Evolutionary conservation across 1,140 invertebrate species (phyloP).

Genomic region (Dendrolimus punctatus): DNA sequence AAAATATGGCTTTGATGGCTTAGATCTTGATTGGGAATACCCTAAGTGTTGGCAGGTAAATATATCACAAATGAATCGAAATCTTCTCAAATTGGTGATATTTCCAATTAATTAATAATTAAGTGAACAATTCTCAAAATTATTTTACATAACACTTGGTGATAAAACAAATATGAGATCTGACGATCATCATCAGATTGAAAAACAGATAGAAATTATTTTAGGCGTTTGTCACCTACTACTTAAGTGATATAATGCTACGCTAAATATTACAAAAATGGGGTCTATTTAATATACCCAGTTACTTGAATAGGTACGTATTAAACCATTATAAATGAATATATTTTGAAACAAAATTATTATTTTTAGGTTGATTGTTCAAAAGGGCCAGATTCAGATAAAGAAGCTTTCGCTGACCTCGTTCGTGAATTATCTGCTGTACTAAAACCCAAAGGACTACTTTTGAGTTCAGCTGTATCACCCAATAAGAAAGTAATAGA

Average conservation of each 20-base stretch:
- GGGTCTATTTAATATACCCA: too few relatives aligned
- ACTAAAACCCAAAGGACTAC: constrained; percentile 80
- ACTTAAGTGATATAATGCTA: too few relatives aligned
- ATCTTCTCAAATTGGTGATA: too few relatives aligned
- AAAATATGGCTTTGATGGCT: constrained; percentile 88
- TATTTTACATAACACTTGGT: too few relatives aligned
- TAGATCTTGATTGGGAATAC: constrained; percentile 94
- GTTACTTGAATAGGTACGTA: neutral
- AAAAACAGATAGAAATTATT: too few relatives aligned
- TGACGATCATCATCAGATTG: too few relatives aligned
- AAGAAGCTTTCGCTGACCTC: constrained; percentile 81
- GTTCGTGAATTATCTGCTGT: constrained; percentile 82
- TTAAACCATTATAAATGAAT: neutral
- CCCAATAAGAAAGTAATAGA: constrained; percentile 92
- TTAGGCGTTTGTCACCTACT: too few relatives aligned
- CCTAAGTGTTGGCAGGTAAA: constrained; percentile 89
- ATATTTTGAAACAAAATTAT: neutral
- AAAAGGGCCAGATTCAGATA: constrained; percentile 87
- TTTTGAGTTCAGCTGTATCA: constrained; percentile 88
- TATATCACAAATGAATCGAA: neutral
- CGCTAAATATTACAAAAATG: too few relatives aligned
- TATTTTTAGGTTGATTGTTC: constrained; percentile 81
- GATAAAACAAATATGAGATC: too few relatives aligned
- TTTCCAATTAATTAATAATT: too few relatives aligned
- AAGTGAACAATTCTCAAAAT: too few relatives aligned